These are phyloP conservation scores for Morus bassanus DNA, from an alignment of 2,797 vertebrate genomes.

Conservation along the genomic window DNA sequence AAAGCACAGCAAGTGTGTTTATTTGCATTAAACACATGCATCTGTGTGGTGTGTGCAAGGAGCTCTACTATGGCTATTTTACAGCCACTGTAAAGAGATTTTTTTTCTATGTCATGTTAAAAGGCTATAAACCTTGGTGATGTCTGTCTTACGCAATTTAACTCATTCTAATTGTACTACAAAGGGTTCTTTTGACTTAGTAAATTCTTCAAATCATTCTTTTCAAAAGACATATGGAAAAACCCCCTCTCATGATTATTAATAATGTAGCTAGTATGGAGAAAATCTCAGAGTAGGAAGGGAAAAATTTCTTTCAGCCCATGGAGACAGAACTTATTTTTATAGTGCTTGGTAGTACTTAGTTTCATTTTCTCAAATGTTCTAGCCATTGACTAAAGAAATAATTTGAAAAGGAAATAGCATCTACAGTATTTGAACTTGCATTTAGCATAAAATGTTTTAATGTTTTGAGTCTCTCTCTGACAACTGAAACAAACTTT, in stretches of 20 bases:
- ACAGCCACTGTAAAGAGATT: not conserved
- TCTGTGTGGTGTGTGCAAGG: not conserved
- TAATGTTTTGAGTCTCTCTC: slow-evolving; percentile 69
- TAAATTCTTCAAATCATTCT: slow-evolving; percentile 53
- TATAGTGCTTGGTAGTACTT: slow-evolving; percentile 28
- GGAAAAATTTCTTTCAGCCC: slow-evolving; percentile 35
- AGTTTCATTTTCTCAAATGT: slow-evolving; percentile 60
- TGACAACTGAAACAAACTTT: slow-evolving; percentile 67
- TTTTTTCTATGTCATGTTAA: slow-evolving; percentile 27
- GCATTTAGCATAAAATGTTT: slow-evolving; percentile 69
- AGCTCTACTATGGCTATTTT: not conserved
- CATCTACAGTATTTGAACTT: slow-evolving; percentile 70
- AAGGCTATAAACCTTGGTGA: slow-evolving; percentile 55
- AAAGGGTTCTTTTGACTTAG: slow-evolving; percentile 65
- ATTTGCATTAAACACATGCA: slow-evolving; percentile 34
- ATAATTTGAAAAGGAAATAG: slow-evolving; percentile 65
- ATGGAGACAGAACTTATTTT: slow-evolving; percentile 48
- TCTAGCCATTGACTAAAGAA: slow-evolving; percentile 62
- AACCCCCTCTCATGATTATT: slow-evolving; percentile 34
- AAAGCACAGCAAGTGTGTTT: slow-evolving; percentile 42
- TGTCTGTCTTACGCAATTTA: slow-evolving; percentile 65
- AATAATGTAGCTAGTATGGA: slow-evolving; percentile 44
- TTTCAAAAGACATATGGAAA: slow-evolving; percentile 61
- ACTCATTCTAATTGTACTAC: slow-evolving; percentile 69
- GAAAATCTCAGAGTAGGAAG: slow-evolving; percentile 36